phyloP scores from a whole-genome alignment of 1,140 invertebrate species.

The Caerostris darwini region DNA sequence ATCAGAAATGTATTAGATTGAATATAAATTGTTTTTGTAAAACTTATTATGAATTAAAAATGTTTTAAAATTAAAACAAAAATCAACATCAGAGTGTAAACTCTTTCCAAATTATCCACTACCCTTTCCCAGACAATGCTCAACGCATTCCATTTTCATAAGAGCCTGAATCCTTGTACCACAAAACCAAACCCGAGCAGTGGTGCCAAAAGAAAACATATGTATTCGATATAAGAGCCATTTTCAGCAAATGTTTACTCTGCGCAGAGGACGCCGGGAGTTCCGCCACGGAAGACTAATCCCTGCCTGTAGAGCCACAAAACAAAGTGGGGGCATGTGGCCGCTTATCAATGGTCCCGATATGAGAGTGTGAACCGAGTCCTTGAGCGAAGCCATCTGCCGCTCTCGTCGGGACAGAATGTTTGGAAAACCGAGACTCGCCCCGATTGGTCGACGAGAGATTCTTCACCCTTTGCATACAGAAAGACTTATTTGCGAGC shows the following conservation, averaged over 20 bases:
- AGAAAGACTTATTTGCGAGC: conserved; percentile 4
- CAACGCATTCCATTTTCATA: too few relatives aligned
- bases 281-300: conserved; percentile 16
- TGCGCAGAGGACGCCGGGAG: neutral
- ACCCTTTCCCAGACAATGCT: too few relatives aligned
- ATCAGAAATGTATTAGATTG: too few relatives aligned
- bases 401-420: conserved; percentile 5
- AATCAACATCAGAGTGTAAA: too few relatives aligned
- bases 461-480: conserved; percentile 11
- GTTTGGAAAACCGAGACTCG: conserved; percentile 2
- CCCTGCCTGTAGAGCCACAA: neutral
- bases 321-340: conserved; percentile 39
- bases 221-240: neutral
- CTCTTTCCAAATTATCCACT: too few relatives aligned
- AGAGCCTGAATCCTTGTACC: too few relatives aligned
- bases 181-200: neutral
- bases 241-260: conserved; percentile 28
- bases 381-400: conserved; percentile 66
- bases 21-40: too few relatives aligned
- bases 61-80: too few relatives aligned
- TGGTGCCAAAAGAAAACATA: neutral
- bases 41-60: too few relatives aligned
- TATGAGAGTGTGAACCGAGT: conserved; percentile 31
- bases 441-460: conserved; percentile 8
- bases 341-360: conserved; percentile 35